Conservation (phyloP, 1,140 invertebrate genomes). For the Temnothorax curvispinosus region DNA sequence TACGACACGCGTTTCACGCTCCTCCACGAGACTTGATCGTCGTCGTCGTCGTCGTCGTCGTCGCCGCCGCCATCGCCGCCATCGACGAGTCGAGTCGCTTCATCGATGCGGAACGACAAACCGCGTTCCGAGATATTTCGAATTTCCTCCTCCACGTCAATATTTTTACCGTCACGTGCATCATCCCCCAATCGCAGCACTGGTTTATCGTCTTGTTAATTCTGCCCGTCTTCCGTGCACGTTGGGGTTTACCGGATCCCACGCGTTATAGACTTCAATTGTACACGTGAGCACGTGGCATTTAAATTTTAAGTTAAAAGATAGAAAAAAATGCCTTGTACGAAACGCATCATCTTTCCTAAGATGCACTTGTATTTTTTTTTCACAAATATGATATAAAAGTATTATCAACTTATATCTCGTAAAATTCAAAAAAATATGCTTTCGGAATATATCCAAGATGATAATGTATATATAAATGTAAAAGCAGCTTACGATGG, state of each 20-base stretch:
- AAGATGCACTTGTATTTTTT: not conserved
- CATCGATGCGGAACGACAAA: not conserved
- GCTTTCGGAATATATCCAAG: not conserved
- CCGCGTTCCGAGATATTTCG: not conserved
- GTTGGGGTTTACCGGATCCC: not conserved
- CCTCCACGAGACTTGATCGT: not conserved
- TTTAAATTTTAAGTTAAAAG: not conserved
- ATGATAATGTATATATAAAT: not conserved
- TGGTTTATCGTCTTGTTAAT: not conserved
- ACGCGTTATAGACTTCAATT: not conserved
- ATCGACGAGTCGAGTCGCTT: not conserved
- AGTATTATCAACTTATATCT: not conserved
- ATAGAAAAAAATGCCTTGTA: not conserved
- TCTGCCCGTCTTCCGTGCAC: not conserved
- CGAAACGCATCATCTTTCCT: not conserved
- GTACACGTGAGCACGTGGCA: not conserved
- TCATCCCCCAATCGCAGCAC: not conserved
- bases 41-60: not conserved
- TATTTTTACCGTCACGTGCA: not conserved
- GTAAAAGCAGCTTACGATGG: not conserved
- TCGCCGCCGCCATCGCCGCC: not conserved
- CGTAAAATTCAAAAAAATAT: not conserved
- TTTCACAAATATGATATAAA: not conserved
- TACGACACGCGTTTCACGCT: constrained; percentile 10
- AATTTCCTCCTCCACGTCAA: not conserved